phyloP scores from a whole-genome alignment of 1,140 invertebrate genomes.

The Cydia pomonella region DNA sequence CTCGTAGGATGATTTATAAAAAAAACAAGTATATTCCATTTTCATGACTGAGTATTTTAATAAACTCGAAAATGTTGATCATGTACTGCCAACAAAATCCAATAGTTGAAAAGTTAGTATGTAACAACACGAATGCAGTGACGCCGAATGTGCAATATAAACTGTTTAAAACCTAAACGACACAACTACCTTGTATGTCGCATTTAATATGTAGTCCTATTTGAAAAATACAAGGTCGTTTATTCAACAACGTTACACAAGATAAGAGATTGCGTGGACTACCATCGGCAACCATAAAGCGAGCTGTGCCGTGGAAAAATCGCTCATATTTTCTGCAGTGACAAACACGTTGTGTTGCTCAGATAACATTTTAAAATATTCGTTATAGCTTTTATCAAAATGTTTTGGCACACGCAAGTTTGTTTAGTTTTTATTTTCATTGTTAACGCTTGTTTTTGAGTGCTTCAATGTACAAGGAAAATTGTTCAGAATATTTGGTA shows the following conservation, averaged over 20 bases:
- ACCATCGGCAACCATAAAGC: not conserved
- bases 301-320: conserved; percentile 3
- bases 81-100: not conserved
- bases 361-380: conserved; percentile 16
- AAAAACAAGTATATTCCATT: too few relatives aligned
- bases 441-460: conserved; percentile 7
- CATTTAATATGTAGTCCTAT: not conserved
- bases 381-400: conserved; percentile 5
- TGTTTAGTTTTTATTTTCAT: not conserved
- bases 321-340: conserved; percentile 10
- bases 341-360: conserved; percentile 9
- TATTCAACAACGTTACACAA: not conserved
- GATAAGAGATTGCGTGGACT: not conserved
- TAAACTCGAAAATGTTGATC: not conserved
- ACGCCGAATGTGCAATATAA: not conserved
- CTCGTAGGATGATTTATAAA: too few relatives aligned
- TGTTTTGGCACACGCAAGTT: not conserved
- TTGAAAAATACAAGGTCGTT: not conserved
- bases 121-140: conserved; percentile 11
- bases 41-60: not conserved
- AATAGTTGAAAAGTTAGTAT: conserved; percentile 15
- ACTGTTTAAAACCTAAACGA: not conserved
- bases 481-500: not conserved
- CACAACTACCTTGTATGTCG: not conserved
- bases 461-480: not conserved